Base-by-base conservation (phyloP, 2,888 invertebrate genomes). In the Drosophila formosana region DNA sequence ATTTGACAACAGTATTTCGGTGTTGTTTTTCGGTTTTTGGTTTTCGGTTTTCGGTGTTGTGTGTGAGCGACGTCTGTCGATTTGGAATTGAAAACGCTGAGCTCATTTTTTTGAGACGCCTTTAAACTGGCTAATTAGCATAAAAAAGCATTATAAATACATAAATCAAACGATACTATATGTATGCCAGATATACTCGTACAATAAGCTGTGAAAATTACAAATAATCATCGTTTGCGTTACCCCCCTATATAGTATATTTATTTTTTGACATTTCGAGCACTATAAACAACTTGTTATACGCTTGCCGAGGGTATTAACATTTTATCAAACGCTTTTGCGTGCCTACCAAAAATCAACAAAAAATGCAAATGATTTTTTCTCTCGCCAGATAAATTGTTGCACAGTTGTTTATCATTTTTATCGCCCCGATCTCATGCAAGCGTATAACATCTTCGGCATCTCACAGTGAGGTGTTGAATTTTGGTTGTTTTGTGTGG, bases 51-150 rank as follows among this genome's bases (percentile, higher is more conserved):
- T 52, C 18, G 18, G 18, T 18, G 18, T 18, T 18, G 18, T 30
- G 23, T 55, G 57, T 65, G 56, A 52, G n/a, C 51, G 62, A 55
- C 66, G 66, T 62, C 43, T 63, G 75, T 69, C 78, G 65, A 82
- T 84, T 78, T 79, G 62, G 55, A 79, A 82, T 72, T 69, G 71
- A 74, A 88, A 78, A 84, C 68, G 88, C 89, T 85, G 84, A 89
- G 84, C 84, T 85, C 84, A 85, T 85, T 89, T 76, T 75, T 75
- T 89, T 81, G 76, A 71, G 68, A 78, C 79, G 80, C 58, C 65
- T 80, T 76, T 64, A 76, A 75, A 69, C 71, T 66, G 65, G 55
- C 86, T 75, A 57, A 82, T 82, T 82, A 82, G 80, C 82, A 88
- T 88, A 88, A 85, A 83, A 82, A 85, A 83, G 71, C 65, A 68